Evolutionary conservation across 2,113 vertebrate species (phyloP).

Genomic region (Oreochromis spilurus): DNA sequence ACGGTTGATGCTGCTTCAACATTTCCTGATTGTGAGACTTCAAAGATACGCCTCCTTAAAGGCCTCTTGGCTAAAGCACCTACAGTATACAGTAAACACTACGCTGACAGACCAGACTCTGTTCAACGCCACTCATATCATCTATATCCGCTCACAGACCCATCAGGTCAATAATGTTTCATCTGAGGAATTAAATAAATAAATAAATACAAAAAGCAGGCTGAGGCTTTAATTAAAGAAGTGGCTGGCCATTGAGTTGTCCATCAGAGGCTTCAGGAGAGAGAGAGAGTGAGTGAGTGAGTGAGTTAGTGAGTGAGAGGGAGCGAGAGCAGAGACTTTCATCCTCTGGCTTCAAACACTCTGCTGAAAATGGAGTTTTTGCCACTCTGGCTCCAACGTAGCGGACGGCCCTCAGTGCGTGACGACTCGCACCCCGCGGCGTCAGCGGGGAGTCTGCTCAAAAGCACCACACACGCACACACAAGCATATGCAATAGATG

Average conservation of each 20-base stretch:
- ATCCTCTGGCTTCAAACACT: conserved; percentile 62
- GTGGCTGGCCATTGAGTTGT: conserved; percentile 39
- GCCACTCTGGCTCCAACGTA: conserved; percentile 26
- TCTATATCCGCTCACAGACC: conserved; percentile 14
- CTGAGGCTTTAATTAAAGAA: conserved; percentile 53
- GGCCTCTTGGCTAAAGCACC: not conserved
- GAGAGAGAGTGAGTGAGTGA: not conserved
- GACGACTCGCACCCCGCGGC: conserved; percentile 40
- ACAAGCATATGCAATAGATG: not conserved
- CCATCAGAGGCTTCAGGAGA: conserved; percentile 43
- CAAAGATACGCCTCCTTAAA: not conserved
- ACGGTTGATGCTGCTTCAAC: not conserved
- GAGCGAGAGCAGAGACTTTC: conserved; percentile 26
- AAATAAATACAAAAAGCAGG: not conserved
- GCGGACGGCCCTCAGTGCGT: conserved; percentile 23
- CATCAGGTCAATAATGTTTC: conserved; percentile 40
- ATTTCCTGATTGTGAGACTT: not conserved
- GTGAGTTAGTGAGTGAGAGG: not conserved
- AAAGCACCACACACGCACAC: conserved; percentile 1
- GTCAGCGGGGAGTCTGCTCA: conserved; percentile 51
- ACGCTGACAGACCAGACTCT: not conserved
- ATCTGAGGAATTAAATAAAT: not conserved
- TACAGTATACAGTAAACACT: not conserved
- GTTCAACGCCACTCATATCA: conserved; percentile 22
- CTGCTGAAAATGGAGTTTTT: conserved; percentile 53